A percentile compares a stretch with the other conserved stretches of the same genome.
These are phyloP conservation scores for Eidolon helvum DNA, from an alignment of 2,113 vertebrate genomes.

Conservation along the genomic window DNA sequence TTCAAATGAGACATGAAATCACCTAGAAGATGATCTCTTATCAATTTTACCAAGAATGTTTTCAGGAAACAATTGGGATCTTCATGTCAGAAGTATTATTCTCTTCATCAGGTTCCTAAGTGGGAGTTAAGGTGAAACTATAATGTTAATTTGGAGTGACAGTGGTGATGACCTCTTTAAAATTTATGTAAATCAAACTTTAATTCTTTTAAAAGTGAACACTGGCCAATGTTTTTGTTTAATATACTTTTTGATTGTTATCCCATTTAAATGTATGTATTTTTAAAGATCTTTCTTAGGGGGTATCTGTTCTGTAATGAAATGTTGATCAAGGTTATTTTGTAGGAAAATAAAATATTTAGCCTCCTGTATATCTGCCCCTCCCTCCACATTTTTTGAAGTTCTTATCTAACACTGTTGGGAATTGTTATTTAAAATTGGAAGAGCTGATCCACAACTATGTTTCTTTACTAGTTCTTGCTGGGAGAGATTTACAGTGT, in stretches of 20 bases:
- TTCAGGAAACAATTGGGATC: constrained; percentile 30
- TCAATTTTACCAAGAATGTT: constrained; percentile 17
- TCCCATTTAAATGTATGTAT: constrained; percentile 79
- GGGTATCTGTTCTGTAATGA: constrained; percentile 71
- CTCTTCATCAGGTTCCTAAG: constrained; percentile 62
- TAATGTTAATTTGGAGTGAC: constrained; percentile 55
- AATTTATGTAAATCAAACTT: constrained; percentile 76
- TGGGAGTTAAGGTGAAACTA: constrained; percentile 68
- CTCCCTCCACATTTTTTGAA: neutral
- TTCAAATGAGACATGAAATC: neutral
- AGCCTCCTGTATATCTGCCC: constrained; percentile 57
- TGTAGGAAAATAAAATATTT: constrained; percentile 77
- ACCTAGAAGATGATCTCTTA: constrained; percentile 48
- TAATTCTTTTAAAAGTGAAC: constrained; percentile 72
- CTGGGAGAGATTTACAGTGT: neutral
- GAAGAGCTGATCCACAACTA: constrained; percentile 24
- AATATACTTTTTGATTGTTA: constrained; percentile 42
- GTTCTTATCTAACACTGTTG: neutral
- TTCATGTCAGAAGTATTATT: constrained; percentile 53
- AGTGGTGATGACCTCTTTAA: constrained; percentile 71
- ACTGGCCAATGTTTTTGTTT: constrained; percentile 70
- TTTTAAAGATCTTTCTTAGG: constrained; percentile 68
- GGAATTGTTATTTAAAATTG: constrained; percentile 41
- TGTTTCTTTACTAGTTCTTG: neutral
- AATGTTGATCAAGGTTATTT: constrained; percentile 76